Base-by-base conservation (phyloP, 2,113 vertebrate species). In the Pyrgilauda ruficollis region DNA sequence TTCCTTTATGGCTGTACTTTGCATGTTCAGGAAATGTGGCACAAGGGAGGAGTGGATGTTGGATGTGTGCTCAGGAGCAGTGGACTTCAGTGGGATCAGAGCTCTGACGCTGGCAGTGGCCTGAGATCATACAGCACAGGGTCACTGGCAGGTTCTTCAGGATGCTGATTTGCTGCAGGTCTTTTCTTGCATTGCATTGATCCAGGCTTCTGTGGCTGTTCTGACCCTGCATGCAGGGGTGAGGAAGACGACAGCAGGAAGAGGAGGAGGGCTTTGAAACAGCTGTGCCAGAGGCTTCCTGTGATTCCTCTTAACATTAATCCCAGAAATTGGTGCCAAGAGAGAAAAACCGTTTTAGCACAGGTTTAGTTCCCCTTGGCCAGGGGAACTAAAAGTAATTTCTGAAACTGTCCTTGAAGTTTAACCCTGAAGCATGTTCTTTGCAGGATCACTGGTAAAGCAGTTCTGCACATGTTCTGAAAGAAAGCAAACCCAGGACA, bases 41-140 rank as follows among this genome's bases (percentile, higher is more conserved):
- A 3, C 4, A 1, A 26, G 43, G 62, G 39, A 55, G 52, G 55
- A 28, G 35, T 62, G 59, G 59, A 4, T 35, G 14, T 23, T 28
- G 20, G 49, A 33, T 62, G 15, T 2, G 15, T 20, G 47, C 53
- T 50, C 30, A n/a, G 58, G 50, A 83, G 28, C 61, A 16, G 19
- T 10, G 24, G 23, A 27, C 19, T 1, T 8, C 15, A 11, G 15
- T 1, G 5, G 31, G 43, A 64, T 24, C 44, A 61, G 67, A 41
- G 35, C 53, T 76, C 33, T 31, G 35, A 22, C 11, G 18, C 35
- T 61, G 23, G 4, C 3, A 1, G 10, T 41, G 55, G 33, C 18
- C 31, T 35, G 19, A 35, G 59, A 13, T 43, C 1, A 0, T 12
- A 5, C 39, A 84, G 11, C 2, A 4, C 12, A 10, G 31, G 13